Base-by-base conservation (phyloP, 1,140 invertebrate species). In the Pseudachorutes palmiensis region DNA sequence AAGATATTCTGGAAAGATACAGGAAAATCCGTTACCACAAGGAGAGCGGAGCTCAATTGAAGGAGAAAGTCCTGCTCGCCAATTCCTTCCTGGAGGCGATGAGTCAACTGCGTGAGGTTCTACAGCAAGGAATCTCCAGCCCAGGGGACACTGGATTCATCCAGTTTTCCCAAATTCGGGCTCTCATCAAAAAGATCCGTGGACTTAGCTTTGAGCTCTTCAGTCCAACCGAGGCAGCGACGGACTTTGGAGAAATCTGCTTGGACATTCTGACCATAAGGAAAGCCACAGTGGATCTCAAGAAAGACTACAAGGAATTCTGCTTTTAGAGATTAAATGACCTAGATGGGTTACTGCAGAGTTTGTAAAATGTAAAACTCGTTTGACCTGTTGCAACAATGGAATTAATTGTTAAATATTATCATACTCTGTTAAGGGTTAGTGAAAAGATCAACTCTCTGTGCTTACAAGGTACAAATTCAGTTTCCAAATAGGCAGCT, bases 231-330 rank as follows among this genome's bases (percentile, higher is more conserved):
- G 51, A 55, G 24, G 51, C 51, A 5, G 51, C 51, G 51, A 5
- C 24, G 51, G 51, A 55, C 12, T 55, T 55, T 26, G 51, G 51
- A 5, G 51, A 55, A 24, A 55, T 55, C 24, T 55, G 51, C 24
- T 22, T 55, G 9, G 24, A 9, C 12, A 55, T 55, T 55, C 14
- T 26, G 12, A 19, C 12, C 9, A 55, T 55, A 12, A 9, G 51
- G 24, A 55, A 26, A 26, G 9, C 51, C 5, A 55, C 14, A 5
- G 51, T 55, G 51, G 24, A 55, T 26, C 12, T 55, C 9, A 55
- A 26, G 51, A 55, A 12, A 5, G 51, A 55, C 24, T 55, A 55
- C 24, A 55, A 55, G 24, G 24, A 55, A 3, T 26, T 55, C 24
- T 55, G 51, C 24, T 55, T 55, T 55, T 55, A 55, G 51, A 14